A percentile compares a stretch with the other conserved stretches of the same genome.
These are phyloP conservation scores for Halcyon badia DNA, from an alignment of 2,797 vertebrate species.

Conservation along the genomic window DNA sequence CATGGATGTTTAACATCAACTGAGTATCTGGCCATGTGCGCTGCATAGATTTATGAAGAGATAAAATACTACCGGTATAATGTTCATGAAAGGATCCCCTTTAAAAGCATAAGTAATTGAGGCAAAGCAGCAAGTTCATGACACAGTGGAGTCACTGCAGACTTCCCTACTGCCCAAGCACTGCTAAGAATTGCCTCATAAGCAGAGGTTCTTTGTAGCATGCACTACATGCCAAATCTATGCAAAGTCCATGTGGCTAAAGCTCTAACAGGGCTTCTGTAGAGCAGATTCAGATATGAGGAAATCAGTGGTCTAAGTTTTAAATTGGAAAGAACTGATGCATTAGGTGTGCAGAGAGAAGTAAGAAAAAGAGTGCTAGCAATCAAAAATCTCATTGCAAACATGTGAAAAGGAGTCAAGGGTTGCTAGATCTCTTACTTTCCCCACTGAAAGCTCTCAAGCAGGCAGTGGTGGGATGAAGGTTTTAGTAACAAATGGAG, in stretches of 20 bases:
- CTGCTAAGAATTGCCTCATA: neutral
- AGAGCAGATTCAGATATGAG: neutral
- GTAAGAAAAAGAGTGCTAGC: neutral
- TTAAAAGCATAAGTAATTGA: neutral
- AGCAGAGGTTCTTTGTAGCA: neutral
- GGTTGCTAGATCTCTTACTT: neutral
- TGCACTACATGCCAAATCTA: neutral
- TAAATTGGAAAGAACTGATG: neutral
- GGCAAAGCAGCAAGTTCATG: neutral
- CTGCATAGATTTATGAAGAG: neutral
- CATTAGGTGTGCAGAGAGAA: neutral
- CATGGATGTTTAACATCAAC: neutral
- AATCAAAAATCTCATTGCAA: neutral
- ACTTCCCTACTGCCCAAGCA: neutral
- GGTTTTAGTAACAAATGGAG: neutral
- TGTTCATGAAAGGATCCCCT: neutral
- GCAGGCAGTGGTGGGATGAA: neutral
- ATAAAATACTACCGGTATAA: neutral
- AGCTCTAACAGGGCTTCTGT: neutral
- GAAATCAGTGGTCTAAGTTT: neutral
- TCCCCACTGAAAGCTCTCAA: neutral
- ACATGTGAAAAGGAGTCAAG: neutral
- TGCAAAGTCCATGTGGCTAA: rapidly evolving
- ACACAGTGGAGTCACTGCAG: neutral
- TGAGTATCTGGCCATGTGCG: neutral